Conservation (phyloP, 2,113 vertebrate genomes). For the Dipodomys stephensi region DNA sequence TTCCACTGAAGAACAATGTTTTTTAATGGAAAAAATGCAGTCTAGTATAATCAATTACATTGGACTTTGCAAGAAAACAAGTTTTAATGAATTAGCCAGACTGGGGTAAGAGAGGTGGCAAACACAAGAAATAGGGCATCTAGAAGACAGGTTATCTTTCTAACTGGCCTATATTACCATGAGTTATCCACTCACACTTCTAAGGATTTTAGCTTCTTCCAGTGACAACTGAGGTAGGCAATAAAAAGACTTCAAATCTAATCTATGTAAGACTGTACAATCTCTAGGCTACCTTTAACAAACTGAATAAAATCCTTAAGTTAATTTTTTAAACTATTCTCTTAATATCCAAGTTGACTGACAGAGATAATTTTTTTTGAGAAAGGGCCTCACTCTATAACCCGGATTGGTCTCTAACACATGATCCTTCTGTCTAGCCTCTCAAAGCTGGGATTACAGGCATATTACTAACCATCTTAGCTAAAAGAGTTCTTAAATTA, state of each 20-base stretch:
- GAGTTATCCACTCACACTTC: constrained; percentile 23
- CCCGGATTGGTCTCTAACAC: too few species aligned
- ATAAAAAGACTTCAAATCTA: constrained; percentile 42
- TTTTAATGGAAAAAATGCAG: constrained; percentile 58
- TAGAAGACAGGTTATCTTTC: background rate
- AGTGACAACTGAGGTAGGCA: constrained; percentile 20
- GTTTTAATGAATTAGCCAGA: background rate
- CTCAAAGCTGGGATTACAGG: too few species aligned
- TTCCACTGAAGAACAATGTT: too few species aligned
- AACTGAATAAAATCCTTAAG: background rate
- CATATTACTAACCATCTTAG: too few species aligned
- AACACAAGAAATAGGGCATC: background rate
- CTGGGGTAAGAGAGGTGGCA: background rate
- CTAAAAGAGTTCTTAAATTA: background rate
- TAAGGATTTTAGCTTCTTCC: constrained; percentile 31
- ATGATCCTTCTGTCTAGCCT: too few species aligned
- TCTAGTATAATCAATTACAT: background rate
- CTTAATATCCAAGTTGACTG: constrained; percentile 10
- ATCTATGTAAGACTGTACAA: background rate
- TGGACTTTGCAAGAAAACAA: constrained; percentile 31
- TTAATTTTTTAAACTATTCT: background rate
- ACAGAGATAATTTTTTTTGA: background rate
- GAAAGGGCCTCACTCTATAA: background rate
- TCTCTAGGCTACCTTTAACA: constrained; percentile 8
- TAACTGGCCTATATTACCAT: background rate